Conservation (phyloP, 2,797 vertebrate species). For the Peromyscus melanophrys region DNA sequence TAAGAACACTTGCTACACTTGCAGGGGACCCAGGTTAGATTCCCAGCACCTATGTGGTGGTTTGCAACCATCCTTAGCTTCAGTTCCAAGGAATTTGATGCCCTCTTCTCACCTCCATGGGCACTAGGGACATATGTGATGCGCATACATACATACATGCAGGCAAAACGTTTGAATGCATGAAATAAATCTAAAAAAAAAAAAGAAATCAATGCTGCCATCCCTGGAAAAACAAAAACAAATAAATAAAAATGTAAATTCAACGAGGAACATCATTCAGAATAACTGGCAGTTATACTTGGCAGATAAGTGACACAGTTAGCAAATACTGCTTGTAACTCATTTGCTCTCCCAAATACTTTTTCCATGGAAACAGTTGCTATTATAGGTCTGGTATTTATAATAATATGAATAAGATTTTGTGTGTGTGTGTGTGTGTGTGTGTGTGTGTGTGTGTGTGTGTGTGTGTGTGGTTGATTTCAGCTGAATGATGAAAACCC, state of each 20-base stretch:
- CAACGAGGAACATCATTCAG: slow-evolving; percentile 46
- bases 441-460: not conserved
- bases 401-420: slow-evolving; percentile 38
- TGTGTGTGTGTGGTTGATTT: slow-evolving; percentile 2
- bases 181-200: not conserved
- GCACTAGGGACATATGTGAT: not conserved
- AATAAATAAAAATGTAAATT: not conserved
- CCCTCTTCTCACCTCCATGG: not conserved
- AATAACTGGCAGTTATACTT: slow-evolving; percentile 37
- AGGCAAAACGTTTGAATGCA: not conserved
- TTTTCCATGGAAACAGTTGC: not conserved
- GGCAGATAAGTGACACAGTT: not conserved
- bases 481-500: slow-evolving; percentile 53
- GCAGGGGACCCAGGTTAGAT: not conserved
- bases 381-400: slow-evolving; percentile 46
- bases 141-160: no score
- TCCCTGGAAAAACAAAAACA: not conserved
- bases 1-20: not conserved
- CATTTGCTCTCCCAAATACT: slow-evolving; percentile 43
- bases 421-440: not conserved
- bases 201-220: not conserved
- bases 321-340: slow-evolving; percentile 15
- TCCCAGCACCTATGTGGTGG: not conserved
- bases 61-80: not conserved
- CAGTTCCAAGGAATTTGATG: not conserved